These are phyloP conservation scores for Heteromyza rotundicornis DNA, from an alignment of 2,888 invertebrate species.

Conservation along the genomic window DNA sequence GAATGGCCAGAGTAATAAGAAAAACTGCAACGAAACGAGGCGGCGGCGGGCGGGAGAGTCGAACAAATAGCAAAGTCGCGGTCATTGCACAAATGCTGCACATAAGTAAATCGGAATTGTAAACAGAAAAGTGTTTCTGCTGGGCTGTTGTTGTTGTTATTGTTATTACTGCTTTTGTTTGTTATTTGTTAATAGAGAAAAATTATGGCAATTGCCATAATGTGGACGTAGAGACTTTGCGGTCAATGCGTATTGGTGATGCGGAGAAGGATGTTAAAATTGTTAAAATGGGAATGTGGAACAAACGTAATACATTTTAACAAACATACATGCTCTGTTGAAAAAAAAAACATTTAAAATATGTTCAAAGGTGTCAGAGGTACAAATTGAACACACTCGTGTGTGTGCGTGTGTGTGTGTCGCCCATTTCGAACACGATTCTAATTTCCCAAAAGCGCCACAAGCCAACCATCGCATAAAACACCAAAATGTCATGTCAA, in stretches of 20 bases:
- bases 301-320: too few relatives aligned
- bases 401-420: too few relatives aligned
- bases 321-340: too few relatives aligned
- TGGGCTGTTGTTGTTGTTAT: not conserved
- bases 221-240: slow-evolving; percentile 30
- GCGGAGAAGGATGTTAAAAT: too few relatives aligned
- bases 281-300: too few relatives aligned
- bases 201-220: not conserved
- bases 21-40: not conserved
- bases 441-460: too few relatives aligned
- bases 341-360: too few relatives aligned
- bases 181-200: not conserved
- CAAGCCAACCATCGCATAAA: too few relatives aligned
- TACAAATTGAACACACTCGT: too few relatives aligned
- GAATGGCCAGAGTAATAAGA: slow-evolving; percentile 6
- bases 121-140: not conserved
- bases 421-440: too few relatives aligned
- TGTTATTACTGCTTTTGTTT: not conserved
- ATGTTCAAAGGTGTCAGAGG: too few relatives aligned
- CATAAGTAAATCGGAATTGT: not conserved
- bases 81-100: slow-evolving; percentile 33
- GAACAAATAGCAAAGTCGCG: slow-evolving; percentile 31
- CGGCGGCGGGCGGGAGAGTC: not conserved
- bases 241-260: slow-evolving; percentile 34
- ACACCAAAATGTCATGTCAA: too few relatives aligned